Conservation (phyloP, 2,888 invertebrate genomes). For the Phengaris arion region DNA sequence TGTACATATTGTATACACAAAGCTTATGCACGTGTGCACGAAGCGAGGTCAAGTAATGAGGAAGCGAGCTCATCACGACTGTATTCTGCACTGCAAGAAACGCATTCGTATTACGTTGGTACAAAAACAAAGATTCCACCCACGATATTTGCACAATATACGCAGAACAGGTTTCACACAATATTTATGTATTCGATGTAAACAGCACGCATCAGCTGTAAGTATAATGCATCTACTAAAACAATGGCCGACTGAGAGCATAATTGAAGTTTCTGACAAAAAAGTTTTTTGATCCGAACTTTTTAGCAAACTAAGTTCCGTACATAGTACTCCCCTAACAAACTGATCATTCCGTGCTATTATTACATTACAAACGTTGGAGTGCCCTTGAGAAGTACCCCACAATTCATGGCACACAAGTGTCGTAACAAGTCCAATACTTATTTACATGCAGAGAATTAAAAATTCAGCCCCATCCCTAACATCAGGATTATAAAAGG, state of each 20-base stretch:
- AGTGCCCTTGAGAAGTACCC: slow-evolving; percentile 76
- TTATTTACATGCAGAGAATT: slow-evolving; percentile 76
- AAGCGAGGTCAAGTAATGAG: slow-evolving; percentile 51
- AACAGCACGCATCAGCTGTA: slow-evolving; percentile 25
- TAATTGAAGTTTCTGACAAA: slow-evolving; percentile 8
- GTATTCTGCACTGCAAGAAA: slow-evolving; percentile 56
- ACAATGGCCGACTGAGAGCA: slow-evolving; percentile 7
- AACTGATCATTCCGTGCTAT: slow-evolving; percentile 65
- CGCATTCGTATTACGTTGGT: slow-evolving; percentile 39
- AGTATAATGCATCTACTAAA: slow-evolving; percentile 11
- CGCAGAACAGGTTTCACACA: slow-evolving; percentile 30
- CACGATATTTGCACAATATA: slow-evolving; percentile 31
- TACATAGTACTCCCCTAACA: slow-evolving; percentile 52
- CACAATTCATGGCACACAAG: slow-evolving; percentile 69
- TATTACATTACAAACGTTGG: slow-evolving; percentile 70
- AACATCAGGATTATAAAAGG: slow-evolving; percentile 61
- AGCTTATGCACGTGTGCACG: slow-evolving; percentile 38
- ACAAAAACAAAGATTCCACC: slow-evolving; percentile 34
- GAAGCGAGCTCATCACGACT: slow-evolving; percentile 59
- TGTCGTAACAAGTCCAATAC: slow-evolving; percentile 75
- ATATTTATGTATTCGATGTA: slow-evolving; percentile 8
- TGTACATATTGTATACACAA: slow-evolving; percentile 9
- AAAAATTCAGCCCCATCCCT: slow-evolving; percentile 73
- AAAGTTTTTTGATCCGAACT: slow-evolving; percentile 19
- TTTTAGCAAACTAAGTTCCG: slow-evolving; percentile 29